Percentiles rank a stretch among this genome's conserved stretches.
Conservation (phyloP, 92 coral and sea anemone genomes). For the Scolanthus callimorphus region DNA sequence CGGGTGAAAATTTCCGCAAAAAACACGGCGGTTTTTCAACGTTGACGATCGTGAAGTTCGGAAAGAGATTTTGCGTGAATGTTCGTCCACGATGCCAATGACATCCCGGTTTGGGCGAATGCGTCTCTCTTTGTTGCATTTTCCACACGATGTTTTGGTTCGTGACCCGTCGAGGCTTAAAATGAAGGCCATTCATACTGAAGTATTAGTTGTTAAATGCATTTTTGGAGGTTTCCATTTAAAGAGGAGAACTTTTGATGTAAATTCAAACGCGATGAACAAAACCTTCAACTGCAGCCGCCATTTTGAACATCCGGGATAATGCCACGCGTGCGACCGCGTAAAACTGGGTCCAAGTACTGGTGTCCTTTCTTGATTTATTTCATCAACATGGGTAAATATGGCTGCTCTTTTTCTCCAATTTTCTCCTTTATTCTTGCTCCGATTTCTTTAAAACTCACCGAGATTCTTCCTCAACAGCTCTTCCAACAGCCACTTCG, state of each 20-base stretch:
- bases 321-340: constrained; percentile 22
- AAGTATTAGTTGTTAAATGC: constrained; percentile 5
- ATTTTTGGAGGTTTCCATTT: neutral
- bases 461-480: constrained; percentile 26
- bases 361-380: constrained; percentile 40
- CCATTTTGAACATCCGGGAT: constrained; percentile 85
- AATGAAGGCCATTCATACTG: constrained; percentile 52
- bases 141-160: constrained; percentile 99
- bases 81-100: constrained; percentile 91
- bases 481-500: constrained; percentile 94
- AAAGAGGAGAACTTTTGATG: no score
- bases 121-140: constrained; percentile 84
- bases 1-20: constrained; percentile 97
- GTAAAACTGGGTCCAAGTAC: constrained; percentile 68
- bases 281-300: no score
- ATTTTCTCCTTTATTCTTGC: neutral
- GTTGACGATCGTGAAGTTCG: constrained; percentile 95
- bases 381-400: constrained; percentile 75
- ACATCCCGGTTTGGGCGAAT: constrained; percentile 72
- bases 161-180: constrained; percentile 92
- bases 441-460: constrained; percentile 10
- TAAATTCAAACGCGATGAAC: no score
- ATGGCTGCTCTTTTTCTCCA: neutral
- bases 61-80: constrained; percentile 93
- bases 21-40: constrained; percentile 99